phyloP scores from a whole-genome alignment of 2,888 invertebrate genomes.

The Idaea straminata region DNA sequence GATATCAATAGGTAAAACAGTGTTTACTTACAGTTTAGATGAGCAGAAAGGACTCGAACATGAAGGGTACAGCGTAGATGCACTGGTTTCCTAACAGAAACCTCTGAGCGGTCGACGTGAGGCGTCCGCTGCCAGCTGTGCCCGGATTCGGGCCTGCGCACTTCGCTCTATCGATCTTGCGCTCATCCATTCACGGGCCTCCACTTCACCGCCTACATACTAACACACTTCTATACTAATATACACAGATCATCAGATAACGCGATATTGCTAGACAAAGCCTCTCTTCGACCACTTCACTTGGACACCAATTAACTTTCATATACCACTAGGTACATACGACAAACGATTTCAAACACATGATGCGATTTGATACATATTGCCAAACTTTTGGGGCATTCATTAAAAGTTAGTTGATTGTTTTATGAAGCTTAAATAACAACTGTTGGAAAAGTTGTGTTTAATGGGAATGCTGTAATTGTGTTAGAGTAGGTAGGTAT shows the following conservation, averaged over 20 bases:
- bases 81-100: slow-evolving; percentile 54
- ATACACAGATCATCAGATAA: slow-evolving; percentile 74
- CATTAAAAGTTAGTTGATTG: neutral
- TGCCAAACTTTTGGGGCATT: neutral
- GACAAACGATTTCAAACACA: slow-evolving; percentile 11
- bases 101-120: slow-evolving; percentile 53
- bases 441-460: neutral
- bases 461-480: neutral
- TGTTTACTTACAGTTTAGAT: slow-evolving; percentile 67
- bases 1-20: slow-evolving; percentile 14
- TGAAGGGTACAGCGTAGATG: slow-evolving; percentile 51
- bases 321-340: slow-evolving; percentile 33
- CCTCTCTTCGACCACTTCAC: slow-evolving; percentile 56
- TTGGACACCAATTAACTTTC: slow-evolving; percentile 47
- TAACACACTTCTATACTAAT: slow-evolving; percentile 50
- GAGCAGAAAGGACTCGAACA: slow-evolving; percentile 56
- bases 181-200: slow-evolving; percentile 67
- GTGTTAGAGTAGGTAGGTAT: slow-evolving; percentile 23
- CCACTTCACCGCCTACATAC: slow-evolving; percentile 70
- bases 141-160: slow-evolving; percentile 63
- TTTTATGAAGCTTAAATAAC: neutral
- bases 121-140: slow-evolving; percentile 64
- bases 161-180: slow-evolving; percentile 70
- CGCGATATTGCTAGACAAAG: slow-evolving; percentile 61
- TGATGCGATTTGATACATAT: neutral